These are phyloP conservation scores for Agraylea sexmaculata DNA, from an alignment of 1,140 invertebrate species.

Conservation along the genomic window DNA sequence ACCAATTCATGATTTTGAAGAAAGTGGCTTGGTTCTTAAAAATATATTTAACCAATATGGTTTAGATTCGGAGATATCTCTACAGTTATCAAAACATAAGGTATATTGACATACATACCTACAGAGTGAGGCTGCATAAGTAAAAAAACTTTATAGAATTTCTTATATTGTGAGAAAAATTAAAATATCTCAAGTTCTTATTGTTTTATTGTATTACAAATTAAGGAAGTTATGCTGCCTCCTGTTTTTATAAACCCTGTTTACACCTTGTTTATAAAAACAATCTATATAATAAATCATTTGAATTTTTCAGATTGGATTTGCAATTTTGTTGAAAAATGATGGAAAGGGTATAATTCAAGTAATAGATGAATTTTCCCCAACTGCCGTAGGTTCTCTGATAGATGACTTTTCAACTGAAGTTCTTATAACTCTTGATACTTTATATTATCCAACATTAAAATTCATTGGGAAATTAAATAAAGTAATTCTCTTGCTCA, in stretches of 20 bases:
- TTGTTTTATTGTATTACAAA: too few species aligned
- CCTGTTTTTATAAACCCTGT: too few species aligned
- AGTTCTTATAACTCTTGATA: slow-evolving; percentile 38
- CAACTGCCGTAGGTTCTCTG: slow-evolving; percentile 28
- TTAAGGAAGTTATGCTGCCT: too few species aligned
- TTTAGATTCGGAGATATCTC: slow-evolving; percentile 55
- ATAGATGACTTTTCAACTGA: slow-evolving; percentile 36
- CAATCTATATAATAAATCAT: too few species aligned
- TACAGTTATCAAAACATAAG: slow-evolving; percentile 53
- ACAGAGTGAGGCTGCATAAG: too few species aligned
- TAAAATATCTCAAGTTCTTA: too few species aligned
- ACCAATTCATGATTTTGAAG: slow-evolving; percentile 57
- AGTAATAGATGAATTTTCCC: slow-evolving; percentile 26
- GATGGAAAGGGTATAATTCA: slow-evolving; percentile 38
- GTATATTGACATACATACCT: slow-evolving; percentile 28
- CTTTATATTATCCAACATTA: slow-evolving; percentile 51
- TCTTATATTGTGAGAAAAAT: too few species aligned
- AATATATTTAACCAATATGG: slow-evolving; percentile 47
- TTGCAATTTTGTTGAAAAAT: slow-evolving; percentile 39
- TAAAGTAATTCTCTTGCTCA: slow-evolving; percentile 26
- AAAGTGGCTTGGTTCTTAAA: slow-evolving; percentile 60
- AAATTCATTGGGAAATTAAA: slow-evolving; percentile 32
- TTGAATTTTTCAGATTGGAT: slow-evolving; percentile 43
- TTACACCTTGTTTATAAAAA: too few species aligned
- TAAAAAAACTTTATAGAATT: neutral